phyloP scores from a whole-genome alignment of 2,113 vertebrate genomes.

The Passerina amoena region DNA sequence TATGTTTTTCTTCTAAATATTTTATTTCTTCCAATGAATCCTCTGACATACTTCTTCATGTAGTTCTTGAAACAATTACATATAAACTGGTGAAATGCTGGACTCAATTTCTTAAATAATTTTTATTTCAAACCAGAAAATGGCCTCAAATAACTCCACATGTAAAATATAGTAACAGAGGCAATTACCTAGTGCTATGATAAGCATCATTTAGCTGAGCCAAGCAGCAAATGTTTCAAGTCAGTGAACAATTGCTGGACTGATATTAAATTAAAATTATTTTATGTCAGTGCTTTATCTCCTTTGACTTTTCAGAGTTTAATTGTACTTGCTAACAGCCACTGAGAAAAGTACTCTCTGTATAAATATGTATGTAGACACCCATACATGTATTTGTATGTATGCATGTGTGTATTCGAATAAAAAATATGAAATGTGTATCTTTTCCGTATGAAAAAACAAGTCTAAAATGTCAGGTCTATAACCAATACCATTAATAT shows the following conservation, averaged over 20 bases:
- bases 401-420: no score
- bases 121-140: background rate
- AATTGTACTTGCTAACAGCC: slow-evolving; percentile 4
- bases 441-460: background rate
- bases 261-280: slow-evolving; percentile 52
- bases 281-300: slow-evolving; percentile 27
- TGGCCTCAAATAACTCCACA: background rate
- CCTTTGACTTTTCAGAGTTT: slow-evolving; percentile 16
- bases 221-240: slow-evolving; percentile 56
- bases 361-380: rapidly evolving
- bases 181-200: slow-evolving; percentile 3
- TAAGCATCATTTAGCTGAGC: slow-evolving; percentile 41
- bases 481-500: background rate
- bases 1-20: background rate
- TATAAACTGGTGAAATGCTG: background rate
- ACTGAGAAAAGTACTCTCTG: background rate
- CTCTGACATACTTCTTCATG: background rate
- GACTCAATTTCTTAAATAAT: background rate
- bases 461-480: background rate
- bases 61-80: background rate
- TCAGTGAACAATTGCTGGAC: slow-evolving; percentile 34
- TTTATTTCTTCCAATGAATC: background rate
- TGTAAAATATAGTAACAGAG: background rate
- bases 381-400: background rate
- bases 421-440: background rate